phyloP scores from a whole-genome alignment of 1,140 invertebrate genomes.

The Lethrus apterus region DNA sequence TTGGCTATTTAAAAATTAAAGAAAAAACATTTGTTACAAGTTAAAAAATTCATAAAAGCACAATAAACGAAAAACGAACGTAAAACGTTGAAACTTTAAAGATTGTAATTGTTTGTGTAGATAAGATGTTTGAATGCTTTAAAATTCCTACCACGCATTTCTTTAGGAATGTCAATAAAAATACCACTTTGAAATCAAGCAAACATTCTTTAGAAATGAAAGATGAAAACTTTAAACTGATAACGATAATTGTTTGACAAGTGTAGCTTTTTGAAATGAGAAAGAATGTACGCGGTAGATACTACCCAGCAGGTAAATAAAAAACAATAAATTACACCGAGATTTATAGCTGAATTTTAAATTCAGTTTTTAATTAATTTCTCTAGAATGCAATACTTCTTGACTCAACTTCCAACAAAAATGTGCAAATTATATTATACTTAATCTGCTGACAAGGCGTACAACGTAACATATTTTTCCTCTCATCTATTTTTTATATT shows the following conservation, averaged over 20 bases:
- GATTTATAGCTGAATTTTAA: conserved; percentile 27
- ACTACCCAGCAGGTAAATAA: conserved; percentile 23
- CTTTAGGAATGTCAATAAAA: conserved; percentile 17
- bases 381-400: conserved; percentile 14
- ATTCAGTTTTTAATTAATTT: conserved; percentile 28
- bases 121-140: conserved; percentile 12
- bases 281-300: not conserved
- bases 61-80: no score
- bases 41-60: no score
- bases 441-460: conserved; percentile 18
- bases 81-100: no score
- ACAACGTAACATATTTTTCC: conserved; percentile 6
- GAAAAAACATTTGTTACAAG: no score
- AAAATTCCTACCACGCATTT: conserved; percentile 17
- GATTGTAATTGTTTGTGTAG: conserved; percentile 17
- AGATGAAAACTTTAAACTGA: conserved; percentile 16
- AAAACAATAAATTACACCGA: conserved; percentile 24
- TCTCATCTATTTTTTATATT: no score
- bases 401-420: conserved; percentile 5
- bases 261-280: not conserved
- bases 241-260: conserved; percentile 16
- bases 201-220: conserved; percentile 17
- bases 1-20: no score
- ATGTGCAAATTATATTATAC: conserved; percentile 19
- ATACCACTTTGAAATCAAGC: conserved; percentile 14